These are phyloP conservation scores for Acanthacorydalis orientalis DNA, from an alignment of 2,888 invertebrate species.

Conservation along the genomic window DNA sequence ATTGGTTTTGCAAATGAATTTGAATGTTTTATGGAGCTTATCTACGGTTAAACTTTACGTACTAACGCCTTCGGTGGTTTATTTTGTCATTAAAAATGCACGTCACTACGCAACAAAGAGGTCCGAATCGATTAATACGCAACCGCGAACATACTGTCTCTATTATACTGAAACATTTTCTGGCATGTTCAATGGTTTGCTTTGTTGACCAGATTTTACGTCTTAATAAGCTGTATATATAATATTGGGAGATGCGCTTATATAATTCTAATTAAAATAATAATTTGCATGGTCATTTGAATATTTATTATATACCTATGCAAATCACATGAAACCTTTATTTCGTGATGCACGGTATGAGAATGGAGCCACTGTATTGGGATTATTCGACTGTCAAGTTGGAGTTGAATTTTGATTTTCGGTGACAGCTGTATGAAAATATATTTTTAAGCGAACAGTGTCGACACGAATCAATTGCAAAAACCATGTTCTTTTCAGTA, in stretches of 20 bases:
- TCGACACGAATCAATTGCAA: too few species aligned
- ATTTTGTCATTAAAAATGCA: background rate
- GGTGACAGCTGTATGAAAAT: too few species aligned
- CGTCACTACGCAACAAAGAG: background rate
- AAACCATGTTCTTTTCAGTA: too few species aligned
- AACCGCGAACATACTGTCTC: background rate
- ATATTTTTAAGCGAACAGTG: too few species aligned
- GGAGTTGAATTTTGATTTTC: too few species aligned
- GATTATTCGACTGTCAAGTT: too few species aligned
- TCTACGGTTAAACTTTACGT: background rate
- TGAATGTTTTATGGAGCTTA: slow-evolving; percentile 26
- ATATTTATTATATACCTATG: background rate
- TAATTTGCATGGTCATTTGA: background rate
- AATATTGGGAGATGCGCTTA: background rate
- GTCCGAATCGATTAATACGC: background rate
- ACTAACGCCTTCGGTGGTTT: background rate
- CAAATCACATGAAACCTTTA: background rate
- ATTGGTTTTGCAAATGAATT: slow-evolving; percentile 31
- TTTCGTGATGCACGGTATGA: too few species aligned
- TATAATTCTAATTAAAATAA: background rate
- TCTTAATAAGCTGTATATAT: background rate
- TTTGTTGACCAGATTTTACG: background rate
- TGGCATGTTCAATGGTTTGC: background rate
- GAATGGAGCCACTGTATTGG: too few species aligned
- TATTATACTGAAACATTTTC: background rate